Evolutionary conservation across 2,888 invertebrate species (phyloP).

Genomic region (Pedicia rivosa): DNA sequence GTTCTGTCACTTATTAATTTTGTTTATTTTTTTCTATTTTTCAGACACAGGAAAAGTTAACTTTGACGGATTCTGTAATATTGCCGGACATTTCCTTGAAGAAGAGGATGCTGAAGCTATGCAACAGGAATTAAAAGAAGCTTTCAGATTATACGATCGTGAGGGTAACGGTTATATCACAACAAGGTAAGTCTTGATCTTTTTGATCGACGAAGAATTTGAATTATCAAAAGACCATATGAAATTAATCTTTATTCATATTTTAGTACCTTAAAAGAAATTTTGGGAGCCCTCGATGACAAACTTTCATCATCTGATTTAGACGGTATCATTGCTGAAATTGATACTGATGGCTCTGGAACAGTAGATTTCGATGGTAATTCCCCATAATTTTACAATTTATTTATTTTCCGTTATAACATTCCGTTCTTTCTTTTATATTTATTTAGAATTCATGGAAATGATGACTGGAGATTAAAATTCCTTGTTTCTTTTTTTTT

Average conservation of each 20-base stretch:
- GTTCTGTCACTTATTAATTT: too few relatives aligned
- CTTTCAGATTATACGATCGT: slow-evolving; percentile 91
- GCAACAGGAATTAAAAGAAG: slow-evolving; percentile 93
- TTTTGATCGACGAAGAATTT: too few relatives aligned
- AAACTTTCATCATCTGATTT: slow-evolving; percentile 83
- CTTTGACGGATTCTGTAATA: slow-evolving; percentile 85
- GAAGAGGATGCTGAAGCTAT: slow-evolving; percentile 93
- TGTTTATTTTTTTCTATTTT: slow-evolving; percentile 12
- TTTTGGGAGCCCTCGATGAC: slow-evolving; percentile 83
- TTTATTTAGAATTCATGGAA: slow-evolving; percentile 5
- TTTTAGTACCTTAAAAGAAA: slow-evolving; percentile 67
- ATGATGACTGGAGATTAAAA: slow-evolving; percentile 7
- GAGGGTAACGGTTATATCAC: slow-evolving; percentile 92
- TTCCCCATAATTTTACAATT: neutral
- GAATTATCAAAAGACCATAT: slow-evolving; percentile 7
- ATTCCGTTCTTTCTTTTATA: neutral
- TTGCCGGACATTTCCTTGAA: slow-evolving; percentile 86
- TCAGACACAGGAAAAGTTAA: slow-evolving; percentile 74
- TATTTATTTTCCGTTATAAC: neutral
- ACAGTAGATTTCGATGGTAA: slow-evolving; percentile 98
- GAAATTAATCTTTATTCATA: neutral
- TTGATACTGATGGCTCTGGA: slow-evolving; percentile 95
- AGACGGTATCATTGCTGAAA: slow-evolving; percentile 94
- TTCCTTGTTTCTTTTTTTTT: too few relatives aligned
- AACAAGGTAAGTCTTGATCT: slow-evolving; percentile 32